A percentile compares a stretch with the other conserved stretches of the same genome.
These are phyloP conservation scores for Prosapia bicincta DNA, from an alignment of 2,888 invertebrate species.

Conservation along the genomic window DNA sequence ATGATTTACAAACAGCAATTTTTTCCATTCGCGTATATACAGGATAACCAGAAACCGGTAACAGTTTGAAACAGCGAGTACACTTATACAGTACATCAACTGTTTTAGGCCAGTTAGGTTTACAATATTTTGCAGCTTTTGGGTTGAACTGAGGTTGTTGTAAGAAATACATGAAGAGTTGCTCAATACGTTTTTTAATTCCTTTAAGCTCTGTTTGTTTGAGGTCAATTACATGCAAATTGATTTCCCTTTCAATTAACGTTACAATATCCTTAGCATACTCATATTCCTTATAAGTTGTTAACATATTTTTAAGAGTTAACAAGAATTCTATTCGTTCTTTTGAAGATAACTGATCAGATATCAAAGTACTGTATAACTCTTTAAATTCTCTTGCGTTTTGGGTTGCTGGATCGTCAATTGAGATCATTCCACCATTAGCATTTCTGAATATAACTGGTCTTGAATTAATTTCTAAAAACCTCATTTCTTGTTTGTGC, in stretches of 20 bases:
- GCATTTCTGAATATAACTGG: conserved; percentile 74
- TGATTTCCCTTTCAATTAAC: conserved; percentile 68
- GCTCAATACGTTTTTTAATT: conserved; percentile 63
- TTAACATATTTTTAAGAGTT: conserved; percentile 63
- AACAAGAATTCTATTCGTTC: conserved; percentile 67
- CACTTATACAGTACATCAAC: conserved; percentile 50
- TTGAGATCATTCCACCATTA: conserved; percentile 64
- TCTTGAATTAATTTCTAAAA: conserved; percentile 64
- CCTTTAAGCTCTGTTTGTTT: conserved; percentile 57
- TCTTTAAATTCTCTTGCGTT: conserved; percentile 70
- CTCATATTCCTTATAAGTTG: conserved; percentile 53
- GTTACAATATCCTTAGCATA: conserved; percentile 57
- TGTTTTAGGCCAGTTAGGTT: conserved; percentile 44
- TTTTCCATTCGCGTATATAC: conserved; percentile 57
- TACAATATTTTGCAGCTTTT: conserved; percentile 51
- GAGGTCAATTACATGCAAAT: conserved; percentile 62
- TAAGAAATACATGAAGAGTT: conserved; percentile 50
- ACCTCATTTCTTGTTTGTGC: conserved; percentile 40
- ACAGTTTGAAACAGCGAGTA: conserved; percentile 63
- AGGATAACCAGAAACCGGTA: conserved; percentile 58
- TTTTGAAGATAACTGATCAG: conserved; percentile 53
- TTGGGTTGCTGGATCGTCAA: conserved; percentile 80
- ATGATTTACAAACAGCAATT: conserved; percentile 60
- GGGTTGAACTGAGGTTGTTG: conserved; percentile 58
- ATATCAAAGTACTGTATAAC: conserved; percentile 53